phyloP scores from a whole-genome alignment of 2,113 vertebrate species.

The Ailurus styani region DNA sequence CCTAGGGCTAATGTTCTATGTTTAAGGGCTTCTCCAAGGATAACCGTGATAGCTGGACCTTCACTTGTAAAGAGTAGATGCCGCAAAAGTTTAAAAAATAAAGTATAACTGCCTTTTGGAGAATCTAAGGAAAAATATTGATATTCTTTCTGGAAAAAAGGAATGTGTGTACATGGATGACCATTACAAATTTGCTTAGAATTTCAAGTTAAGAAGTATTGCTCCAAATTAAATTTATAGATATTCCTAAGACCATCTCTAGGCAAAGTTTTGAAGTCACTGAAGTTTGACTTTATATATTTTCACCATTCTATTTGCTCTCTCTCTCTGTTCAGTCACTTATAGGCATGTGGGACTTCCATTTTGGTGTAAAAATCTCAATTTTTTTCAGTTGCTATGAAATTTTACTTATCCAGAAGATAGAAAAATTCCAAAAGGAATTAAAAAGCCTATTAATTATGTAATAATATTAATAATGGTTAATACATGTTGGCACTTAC shows the following conservation, averaged over 20 bases:
- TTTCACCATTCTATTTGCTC: not conserved
- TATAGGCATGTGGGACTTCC: not conserved
- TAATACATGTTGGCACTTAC: not conserved
- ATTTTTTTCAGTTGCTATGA: not conserved
- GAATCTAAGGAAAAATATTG: not conserved
- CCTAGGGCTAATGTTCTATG: not conserved
- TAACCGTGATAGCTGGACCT: not conserved
- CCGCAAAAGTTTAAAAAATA: not conserved
- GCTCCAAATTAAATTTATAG: not conserved
- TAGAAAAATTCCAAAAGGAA: not conserved
- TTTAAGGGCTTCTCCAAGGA: not conserved
- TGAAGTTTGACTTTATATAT: not conserved
- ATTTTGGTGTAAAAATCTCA: not conserved
- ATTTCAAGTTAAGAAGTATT: not conserved
- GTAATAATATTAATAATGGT: not conserved
- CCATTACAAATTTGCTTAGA: not conserved
- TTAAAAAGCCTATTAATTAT: not conserved
- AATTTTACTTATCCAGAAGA: not conserved
- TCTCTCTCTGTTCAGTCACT: not conserved
- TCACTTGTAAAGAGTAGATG: not conserved
- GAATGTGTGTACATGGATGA: fast-evolving
- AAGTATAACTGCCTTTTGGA: not conserved
- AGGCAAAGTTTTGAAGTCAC: not conserved
- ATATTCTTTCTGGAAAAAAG: not conserved
- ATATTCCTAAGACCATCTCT: not conserved